A percentile compares a stretch with the other conserved stretches of the same genome.
Conservation (phyloP, 92 coral and sea anemone species). For the Zoanthus gigantus region DNA sequence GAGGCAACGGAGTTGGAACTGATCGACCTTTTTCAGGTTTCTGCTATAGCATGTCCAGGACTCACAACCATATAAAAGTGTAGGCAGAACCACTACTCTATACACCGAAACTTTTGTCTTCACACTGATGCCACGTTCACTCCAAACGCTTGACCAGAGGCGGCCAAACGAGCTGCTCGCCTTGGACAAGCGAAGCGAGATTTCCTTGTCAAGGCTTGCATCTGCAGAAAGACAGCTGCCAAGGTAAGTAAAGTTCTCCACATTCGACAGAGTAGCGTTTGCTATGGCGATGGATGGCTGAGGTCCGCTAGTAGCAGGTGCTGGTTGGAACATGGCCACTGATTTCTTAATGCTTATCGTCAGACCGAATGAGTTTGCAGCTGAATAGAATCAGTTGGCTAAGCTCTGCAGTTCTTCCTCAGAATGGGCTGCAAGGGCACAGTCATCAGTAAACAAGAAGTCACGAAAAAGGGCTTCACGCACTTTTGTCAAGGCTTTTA, state of each 20-base stretch:
- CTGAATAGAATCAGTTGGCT: conserved; percentile 18
- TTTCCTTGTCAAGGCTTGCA: conserved; percentile 41
- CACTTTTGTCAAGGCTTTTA: conserved; percentile 21
- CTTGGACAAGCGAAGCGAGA: conserved; percentile 29
- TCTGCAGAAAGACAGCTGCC: conserved; percentile 44
- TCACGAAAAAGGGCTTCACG: conserved; percentile 21
- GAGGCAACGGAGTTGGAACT: conserved; percentile 37
- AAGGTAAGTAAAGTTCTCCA: conserved; percentile 6
- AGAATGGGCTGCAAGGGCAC: conserved; percentile 39
- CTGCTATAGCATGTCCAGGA: conserved; percentile 15
- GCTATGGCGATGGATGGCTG: conserved; percentile 13
- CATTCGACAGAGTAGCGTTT: no score
- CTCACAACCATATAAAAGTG: background rate
- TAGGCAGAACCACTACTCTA: background rate
- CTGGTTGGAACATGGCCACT: conserved; percentile 35
- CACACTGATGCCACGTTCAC: background rate
- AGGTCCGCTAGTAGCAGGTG: background rate
- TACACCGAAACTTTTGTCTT: background rate
- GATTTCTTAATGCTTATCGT: background rate
- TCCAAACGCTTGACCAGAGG: background rate
- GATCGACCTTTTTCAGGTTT: conserved; percentile 12
- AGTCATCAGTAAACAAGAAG: conserved; percentile 49
- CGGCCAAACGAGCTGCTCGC: conserved; percentile 44
- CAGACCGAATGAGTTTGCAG: conserved; percentile 16
- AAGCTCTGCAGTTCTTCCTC: conserved; percentile 45